phyloP scores from a whole-genome alignment of 2,113 vertebrate species.

The Siniperca knerii region DNA sequence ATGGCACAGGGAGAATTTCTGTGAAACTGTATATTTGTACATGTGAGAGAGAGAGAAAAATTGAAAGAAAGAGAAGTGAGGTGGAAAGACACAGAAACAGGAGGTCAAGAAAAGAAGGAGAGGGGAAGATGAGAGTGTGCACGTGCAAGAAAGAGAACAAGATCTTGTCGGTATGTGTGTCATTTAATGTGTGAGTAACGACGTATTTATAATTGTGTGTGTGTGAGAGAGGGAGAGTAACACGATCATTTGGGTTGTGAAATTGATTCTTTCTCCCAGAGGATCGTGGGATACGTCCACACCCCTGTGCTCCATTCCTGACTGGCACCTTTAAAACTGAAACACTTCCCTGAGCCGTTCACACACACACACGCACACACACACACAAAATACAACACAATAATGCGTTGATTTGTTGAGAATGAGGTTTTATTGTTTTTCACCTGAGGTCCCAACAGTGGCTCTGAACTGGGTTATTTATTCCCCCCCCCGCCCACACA shows the following conservation, averaged over 20 bases:
- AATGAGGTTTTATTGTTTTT: background rate
- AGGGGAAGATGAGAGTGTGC: background rate
- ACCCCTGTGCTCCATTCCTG: constrained; percentile 41
- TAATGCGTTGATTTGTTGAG: background rate
- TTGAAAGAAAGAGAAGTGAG: background rate
- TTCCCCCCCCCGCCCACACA: background rate
- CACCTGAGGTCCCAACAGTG: too few species aligned
- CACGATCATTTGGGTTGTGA: constrained; percentile 29
- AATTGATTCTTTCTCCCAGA: constrained; percentile 33
- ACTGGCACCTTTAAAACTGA: constrained; percentile 46
- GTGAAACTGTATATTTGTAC: background rate
- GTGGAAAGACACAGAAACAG: background rate
- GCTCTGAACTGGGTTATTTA: background rate
- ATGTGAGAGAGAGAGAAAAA: background rate
- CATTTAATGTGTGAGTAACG: background rate
- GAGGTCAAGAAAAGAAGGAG: background rate
- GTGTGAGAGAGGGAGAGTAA: background rate
- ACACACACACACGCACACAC: background rate
- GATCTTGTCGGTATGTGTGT: background rate
- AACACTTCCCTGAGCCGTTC: constrained; percentile 3
- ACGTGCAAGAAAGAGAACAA: background rate
- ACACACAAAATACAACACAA: background rate
- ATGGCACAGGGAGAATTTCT: background rate
- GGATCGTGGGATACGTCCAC: constrained; percentile 60
- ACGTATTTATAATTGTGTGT: constrained; percentile 9